Conservation (phyloP, 30 jellyfish, hydroid and myxozoan genomes). For the Cassiopea xamachana region DNA sequence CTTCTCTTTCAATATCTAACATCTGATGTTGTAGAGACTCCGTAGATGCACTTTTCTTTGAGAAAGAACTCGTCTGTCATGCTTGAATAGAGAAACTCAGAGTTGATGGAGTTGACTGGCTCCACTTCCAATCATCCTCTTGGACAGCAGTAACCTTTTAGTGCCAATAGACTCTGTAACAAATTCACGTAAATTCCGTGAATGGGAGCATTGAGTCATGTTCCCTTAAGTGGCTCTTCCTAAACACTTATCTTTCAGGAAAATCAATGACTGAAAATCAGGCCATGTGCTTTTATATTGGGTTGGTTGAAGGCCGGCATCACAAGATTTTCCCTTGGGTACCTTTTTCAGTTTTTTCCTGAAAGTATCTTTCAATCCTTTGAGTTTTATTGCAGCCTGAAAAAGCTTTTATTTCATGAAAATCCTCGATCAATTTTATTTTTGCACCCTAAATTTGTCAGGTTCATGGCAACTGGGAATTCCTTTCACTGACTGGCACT, state of each 20-base stretch:
- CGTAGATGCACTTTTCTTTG: not conserved
- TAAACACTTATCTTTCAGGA: constrained; percentile 11
- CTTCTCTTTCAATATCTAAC: constrained; percentile 12
- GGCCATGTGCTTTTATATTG: constrained; percentile 28
- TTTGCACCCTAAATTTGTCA: constrained; percentile 14
- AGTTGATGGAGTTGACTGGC: constrained; percentile 25
- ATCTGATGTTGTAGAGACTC: constrained; percentile 15
- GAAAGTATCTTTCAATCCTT: constrained; percentile 33
- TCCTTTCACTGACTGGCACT: constrained; percentile 11
- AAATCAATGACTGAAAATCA: constrained; percentile 10
- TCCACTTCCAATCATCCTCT: constrained; percentile 4
- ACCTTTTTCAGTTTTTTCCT: constrained; percentile 22
- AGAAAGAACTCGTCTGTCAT: constrained; percentile 1
- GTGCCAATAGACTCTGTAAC: constrained; percentile 5
- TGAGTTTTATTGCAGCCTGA: constrained; percentile 22
- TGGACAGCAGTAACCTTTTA: not conserved
- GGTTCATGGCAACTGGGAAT: constrained; percentile 32
- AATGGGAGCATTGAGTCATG: constrained; percentile 16
- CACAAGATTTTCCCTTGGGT: constrained; percentile 20
- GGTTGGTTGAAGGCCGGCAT: constrained; percentile 30
- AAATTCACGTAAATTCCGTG: not conserved
- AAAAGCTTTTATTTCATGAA: not conserved
- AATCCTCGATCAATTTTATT: not conserved
- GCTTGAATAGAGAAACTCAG: not conserved
- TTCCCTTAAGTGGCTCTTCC: constrained; percentile 41